phyloP scores from a whole-genome alignment of 2,797 vertebrate genomes.

The Microhierax caerulescens region DNA sequence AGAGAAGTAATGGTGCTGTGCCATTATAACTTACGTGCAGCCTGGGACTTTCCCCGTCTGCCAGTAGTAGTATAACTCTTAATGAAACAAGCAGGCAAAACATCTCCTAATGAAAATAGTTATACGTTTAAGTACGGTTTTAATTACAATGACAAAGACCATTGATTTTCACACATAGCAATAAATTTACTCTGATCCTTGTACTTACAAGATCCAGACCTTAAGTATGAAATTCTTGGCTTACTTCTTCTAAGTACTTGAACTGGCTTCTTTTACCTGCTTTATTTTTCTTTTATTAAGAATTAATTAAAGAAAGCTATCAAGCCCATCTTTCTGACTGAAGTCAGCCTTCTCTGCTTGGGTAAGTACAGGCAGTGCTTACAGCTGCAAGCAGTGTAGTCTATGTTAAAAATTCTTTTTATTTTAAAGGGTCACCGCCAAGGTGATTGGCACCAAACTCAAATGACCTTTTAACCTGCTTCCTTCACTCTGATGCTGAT shows the following conservation, averaged over 20 bases:
- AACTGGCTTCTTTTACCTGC: background rate
- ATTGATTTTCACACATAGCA: background rate
- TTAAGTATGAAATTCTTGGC: background rate
- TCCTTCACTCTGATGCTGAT: background rate
- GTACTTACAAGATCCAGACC: background rate
- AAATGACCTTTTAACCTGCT: slow-evolving; percentile 15
- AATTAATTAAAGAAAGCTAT: slow-evolving; percentile 26
- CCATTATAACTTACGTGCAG: background rate
- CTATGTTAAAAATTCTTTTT: background rate
- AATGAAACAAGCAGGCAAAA: background rate
- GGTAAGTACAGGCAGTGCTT: background rate
- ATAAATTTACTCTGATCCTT: background rate
- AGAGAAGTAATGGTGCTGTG: background rate
- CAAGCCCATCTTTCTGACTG: background rate
- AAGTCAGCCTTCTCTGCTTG: background rate
- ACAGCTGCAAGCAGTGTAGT: background rate
- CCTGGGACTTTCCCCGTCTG: background rate
- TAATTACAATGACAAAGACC: background rate
- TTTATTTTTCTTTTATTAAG: slow-evolving; percentile 5
- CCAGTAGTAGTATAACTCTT: background rate
- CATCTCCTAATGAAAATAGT: background rate
- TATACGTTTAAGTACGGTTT: background rate
- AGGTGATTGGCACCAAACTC: slow-evolving; percentile 22
- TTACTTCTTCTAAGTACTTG: background rate
- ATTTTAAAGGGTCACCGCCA: slow-evolving; percentile 15